Evolutionary conservation across 2,797 vertebrate genomes (phyloP).

Genomic region (Galago senegalensis): DNA sequence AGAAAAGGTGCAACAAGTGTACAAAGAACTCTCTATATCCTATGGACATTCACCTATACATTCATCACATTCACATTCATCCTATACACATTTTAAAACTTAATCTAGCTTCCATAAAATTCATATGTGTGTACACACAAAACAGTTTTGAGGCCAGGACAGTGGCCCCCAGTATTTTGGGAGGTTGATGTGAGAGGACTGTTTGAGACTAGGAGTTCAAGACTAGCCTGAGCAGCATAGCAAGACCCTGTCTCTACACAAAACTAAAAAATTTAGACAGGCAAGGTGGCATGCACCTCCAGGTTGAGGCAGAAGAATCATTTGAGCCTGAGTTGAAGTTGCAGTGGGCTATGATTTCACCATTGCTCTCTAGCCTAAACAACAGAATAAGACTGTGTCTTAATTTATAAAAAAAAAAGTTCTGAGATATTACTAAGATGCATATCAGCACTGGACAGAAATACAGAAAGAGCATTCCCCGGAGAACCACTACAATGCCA

Average conservation of each 20-base stretch:
- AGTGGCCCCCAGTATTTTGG: neutral
- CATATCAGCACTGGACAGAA: neutral
- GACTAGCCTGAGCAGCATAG: neutral
- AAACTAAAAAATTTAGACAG: neutral
- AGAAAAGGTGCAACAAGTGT: neutral
- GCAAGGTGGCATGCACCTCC: neutral
- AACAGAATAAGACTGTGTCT: neutral
- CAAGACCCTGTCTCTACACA: neutral
- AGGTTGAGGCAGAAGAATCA: neutral
- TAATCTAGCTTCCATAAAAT: neutral
- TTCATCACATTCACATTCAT: no score
- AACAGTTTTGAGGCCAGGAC: neutral
- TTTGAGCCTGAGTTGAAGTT: neutral
- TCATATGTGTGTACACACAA: neutral
- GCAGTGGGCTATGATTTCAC: neutral
- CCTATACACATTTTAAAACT: neutral
- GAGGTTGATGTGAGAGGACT: neutral
- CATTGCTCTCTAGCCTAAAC: neutral
- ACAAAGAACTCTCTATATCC: neutral
- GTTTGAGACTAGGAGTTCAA: neutral
- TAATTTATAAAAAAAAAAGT: neutral
- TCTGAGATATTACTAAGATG: neutral
- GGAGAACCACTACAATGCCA: neutral
- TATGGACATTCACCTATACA: neutral
- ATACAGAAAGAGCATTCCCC: neutral